Percentiles rank a stretch among this genome's conserved stretches.
Evolutionary conservation across 2,888 invertebrate species (phyloP).

Genomic region (Allygus modestus): DNA sequence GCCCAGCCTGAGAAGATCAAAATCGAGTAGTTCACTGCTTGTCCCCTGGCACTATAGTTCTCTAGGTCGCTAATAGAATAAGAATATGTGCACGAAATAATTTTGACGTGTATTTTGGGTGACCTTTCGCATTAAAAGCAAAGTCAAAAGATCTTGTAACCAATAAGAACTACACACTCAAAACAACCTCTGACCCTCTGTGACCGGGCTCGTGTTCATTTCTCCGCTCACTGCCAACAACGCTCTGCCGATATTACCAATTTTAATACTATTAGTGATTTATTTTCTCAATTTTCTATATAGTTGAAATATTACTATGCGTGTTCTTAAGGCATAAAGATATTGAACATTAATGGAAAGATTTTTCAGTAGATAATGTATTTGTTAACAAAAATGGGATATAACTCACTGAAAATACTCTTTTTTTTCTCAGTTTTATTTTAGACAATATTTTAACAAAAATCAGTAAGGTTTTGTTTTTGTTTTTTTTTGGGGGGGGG

Average conservation of each 20-base stretch:
- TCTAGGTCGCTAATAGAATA: slow-evolving; percentile 50
- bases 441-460: background rate
- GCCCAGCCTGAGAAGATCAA: slow-evolving; percentile 27
- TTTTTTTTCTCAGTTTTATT: background rate
- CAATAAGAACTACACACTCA: slow-evolving; percentile 51
- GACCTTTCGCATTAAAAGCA: background rate
- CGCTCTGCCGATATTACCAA: background rate
- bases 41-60: slow-evolving; percentile 42
- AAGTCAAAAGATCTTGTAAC: slow-evolving; percentile 43
- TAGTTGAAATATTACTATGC: too few species aligned
- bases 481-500: background rate
- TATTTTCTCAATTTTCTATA: too few species aligned
- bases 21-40: slow-evolving; percentile 48
- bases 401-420: background rate
- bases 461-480: too few species aligned
- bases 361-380: background rate
- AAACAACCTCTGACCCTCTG: background rate
- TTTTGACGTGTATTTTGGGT: slow-evolving; percentile 1
- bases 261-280: background rate
- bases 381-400: background rate
- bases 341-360: too few species aligned
- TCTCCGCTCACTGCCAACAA: background rate
- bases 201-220: slow-evolving; percentile 32
- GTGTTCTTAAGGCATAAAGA: too few species aligned
- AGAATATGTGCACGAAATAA: slow-evolving; percentile 39